Conservation (phyloP, 1,140 invertebrate species). For the Bilobella aurantiaca region DNA sequence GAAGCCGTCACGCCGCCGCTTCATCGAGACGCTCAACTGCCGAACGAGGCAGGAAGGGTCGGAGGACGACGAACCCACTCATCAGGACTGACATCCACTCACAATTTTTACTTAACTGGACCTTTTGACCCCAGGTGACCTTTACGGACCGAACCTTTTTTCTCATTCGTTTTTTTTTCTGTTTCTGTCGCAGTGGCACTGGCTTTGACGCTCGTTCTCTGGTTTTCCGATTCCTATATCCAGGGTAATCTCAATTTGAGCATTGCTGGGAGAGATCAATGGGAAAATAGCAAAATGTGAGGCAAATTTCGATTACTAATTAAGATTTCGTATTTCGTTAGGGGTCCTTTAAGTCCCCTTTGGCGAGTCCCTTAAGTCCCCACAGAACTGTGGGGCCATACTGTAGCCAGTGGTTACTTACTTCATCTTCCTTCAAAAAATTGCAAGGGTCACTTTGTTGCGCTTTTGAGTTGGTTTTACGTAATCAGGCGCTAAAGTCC, state of each 20-base stretch:
- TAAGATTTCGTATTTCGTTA: too few relatives aligned
- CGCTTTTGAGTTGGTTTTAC: too few relatives aligned
- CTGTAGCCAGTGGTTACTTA: too few relatives aligned
- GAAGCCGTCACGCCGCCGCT: constrained; percentile 10
- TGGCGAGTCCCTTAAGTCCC: too few relatives aligned
- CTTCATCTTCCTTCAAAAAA: too few relatives aligned
- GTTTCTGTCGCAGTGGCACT: constrained; percentile 52
- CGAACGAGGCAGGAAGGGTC: not conserved
- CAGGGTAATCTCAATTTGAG: constrained; percentile 72
- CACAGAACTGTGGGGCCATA: too few relatives aligned
- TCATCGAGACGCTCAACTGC: constrained; percentile 12
- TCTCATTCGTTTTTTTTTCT: not conserved
- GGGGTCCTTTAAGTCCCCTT: too few relatives aligned
- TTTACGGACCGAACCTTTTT: too few relatives aligned
- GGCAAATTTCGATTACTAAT: constrained; percentile 26
- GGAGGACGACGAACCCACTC: constrained; percentile 3
- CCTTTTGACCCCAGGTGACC: too few relatives aligned
- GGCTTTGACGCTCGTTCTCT: constrained; percentile 60
- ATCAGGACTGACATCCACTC: not conserved
- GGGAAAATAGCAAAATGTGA: constrained; percentile 43
- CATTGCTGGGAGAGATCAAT: constrained; percentile 49
- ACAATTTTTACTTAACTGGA: not conserved
- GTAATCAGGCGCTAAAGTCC: too few relatives aligned
- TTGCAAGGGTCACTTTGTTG: too few relatives aligned
- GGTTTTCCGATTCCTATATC: constrained; percentile 56